Percentiles rank a stretch among this genome's conserved stretches.
These are phyloP conservation scores for Ligdia adustata DNA, from an alignment of 2,888 invertebrate species.

Conservation along the genomic window DNA sequence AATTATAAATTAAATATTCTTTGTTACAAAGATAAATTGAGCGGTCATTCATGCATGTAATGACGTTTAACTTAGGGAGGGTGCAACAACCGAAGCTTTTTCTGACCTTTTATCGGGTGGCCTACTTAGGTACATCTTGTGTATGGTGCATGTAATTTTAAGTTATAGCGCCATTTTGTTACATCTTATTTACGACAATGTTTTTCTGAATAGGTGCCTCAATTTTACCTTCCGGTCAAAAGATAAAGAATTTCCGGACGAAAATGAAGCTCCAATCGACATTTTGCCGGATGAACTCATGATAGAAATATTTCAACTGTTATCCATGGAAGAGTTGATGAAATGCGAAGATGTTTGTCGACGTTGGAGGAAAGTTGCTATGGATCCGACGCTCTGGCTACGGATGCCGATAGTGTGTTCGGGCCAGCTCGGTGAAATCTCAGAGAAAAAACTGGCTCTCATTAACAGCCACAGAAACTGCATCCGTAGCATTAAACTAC, in stretches of 20 bases:
- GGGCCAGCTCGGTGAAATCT: slow-evolving; percentile 64
- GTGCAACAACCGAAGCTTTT: too few species aligned
- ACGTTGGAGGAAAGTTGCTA: slow-evolving; percentile 64
- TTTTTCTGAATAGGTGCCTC: slow-evolving; percentile 24
- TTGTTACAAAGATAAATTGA: too few species aligned
- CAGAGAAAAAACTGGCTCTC: slow-evolving; percentile 56
- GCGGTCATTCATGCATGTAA: too few species aligned
- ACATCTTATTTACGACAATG: slow-evolving; percentile 2
- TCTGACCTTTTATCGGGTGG: too few species aligned
- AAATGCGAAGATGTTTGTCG: slow-evolving; percentile 64
- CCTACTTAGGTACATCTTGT: too few species aligned
- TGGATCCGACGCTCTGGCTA: slow-evolving; percentile 64
- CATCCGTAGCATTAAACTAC: slow-evolving; percentile 63
- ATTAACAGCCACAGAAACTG: slow-evolving; percentile 59
- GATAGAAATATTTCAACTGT: slow-evolving; percentile 63
- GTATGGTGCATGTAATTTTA: too few species aligned
- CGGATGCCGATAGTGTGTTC: slow-evolving; percentile 61
- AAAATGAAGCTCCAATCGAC: slow-evolving; percentile 43
- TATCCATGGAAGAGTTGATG: slow-evolving; percentile 62
- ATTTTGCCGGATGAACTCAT: slow-evolving; percentile 70
- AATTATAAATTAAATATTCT: too few species aligned
- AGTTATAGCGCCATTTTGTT: too few species aligned
- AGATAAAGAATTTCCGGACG: slow-evolving; percentile 43
- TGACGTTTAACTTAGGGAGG: too few species aligned
- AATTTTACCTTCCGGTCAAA: slow-evolving; percentile 30